Evolutionary conservation across 2,888 invertebrate genomes (phyloP).

Genomic region (Calameuta pallipes): DNA sequence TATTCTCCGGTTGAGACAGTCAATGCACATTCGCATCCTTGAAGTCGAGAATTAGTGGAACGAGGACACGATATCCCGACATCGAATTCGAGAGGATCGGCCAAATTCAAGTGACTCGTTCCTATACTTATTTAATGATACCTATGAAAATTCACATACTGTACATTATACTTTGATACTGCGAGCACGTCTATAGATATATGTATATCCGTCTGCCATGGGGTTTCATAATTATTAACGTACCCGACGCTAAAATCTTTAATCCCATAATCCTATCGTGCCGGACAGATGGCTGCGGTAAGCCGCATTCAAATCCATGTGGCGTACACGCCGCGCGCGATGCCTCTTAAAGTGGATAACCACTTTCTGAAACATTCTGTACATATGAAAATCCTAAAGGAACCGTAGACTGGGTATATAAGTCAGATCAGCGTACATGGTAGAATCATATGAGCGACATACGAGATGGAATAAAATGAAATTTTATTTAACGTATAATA

Average conservation of each 20-base stretch:
- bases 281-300: constrained; percentile 44
- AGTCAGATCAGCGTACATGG: not conserved
- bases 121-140: not conserved
- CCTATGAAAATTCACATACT: not conserved
- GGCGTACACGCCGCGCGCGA: constrained; percentile 7
- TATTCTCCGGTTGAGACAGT: constrained; percentile 42
- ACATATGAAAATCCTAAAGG: not conserved
- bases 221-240: constrained; percentile 42
- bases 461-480: not conserved
- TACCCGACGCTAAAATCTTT: constrained; percentile 42
- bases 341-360: constrained; percentile 10
- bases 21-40: constrained; percentile 51
- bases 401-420: not conserved
- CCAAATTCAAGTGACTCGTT: not conserved
- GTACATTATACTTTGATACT: not conserved
- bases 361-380: not conserved
- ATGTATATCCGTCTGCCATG: not conserved
- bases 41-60: constrained; percentile 59
- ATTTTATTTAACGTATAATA: not conserved
- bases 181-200: not conserved
- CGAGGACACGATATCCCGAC: constrained; percentile 44
- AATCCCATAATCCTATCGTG: constrained; percentile 49
- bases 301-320: constrained; percentile 34
- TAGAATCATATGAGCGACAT: not conserved
- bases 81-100: not conserved